Evolutionary conservation across 1,140 invertebrate species (phyloP).

Genomic region (Micrasema minimum): DNA sequence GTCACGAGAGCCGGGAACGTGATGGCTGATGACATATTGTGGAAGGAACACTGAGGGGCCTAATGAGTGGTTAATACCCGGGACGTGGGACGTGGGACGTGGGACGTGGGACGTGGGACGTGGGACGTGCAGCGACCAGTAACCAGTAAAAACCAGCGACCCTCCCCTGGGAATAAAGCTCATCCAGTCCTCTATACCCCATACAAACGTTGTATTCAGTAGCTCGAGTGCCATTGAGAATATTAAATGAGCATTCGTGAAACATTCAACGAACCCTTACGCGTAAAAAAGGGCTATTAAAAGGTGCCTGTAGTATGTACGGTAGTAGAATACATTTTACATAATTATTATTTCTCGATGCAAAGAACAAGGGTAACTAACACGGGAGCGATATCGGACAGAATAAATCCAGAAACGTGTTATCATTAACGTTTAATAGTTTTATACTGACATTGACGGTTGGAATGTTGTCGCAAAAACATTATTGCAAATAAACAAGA

Average conservation of each 20-base stretch:
- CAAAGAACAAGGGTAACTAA: not conserved
- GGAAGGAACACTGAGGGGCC: not conserved
- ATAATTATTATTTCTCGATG: too few species aligned
- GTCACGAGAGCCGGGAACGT: too few species aligned
- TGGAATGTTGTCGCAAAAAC: not conserved
- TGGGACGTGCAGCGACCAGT: not conserved
- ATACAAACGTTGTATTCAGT: slow-evolving; percentile 1
- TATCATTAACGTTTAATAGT: not conserved
- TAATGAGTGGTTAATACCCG: slow-evolving; percentile 2
- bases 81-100: not conserved
- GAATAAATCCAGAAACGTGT: slow-evolving; percentile 10
- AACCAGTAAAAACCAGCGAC: too few species aligned
- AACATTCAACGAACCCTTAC: slow-evolving; percentile 30
- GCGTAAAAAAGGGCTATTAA: slow-evolving; percentile 11
- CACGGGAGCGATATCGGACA: not conserved
- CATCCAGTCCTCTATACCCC: not conserved
- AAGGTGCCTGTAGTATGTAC: slow-evolving; percentile 16
- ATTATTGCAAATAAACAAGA: not conserved
- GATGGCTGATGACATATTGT: not conserved
- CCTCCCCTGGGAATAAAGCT: not conserved
- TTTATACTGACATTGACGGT: not conserved
- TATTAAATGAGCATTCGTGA: slow-evolving; percentile 14
- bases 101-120: not conserved
- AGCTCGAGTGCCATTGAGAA: slow-evolving; percentile 22
- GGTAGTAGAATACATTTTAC: too few species aligned